Base-by-base conservation (phyloP, 1,140 invertebrate genomes). In the Varroa destructor region DNA sequence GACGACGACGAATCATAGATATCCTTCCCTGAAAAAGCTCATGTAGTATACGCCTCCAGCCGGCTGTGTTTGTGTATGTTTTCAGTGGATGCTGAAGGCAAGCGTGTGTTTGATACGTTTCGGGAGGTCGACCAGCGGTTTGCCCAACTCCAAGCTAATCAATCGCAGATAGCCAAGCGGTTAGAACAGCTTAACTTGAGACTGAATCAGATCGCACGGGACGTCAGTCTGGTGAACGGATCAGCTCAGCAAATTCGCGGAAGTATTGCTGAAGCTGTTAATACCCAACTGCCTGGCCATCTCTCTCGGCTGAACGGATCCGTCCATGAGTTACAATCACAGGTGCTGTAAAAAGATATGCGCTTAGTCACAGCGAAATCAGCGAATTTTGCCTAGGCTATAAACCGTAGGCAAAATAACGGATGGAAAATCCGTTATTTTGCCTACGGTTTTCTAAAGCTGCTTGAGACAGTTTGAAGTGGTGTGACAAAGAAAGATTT, bases 31-130 rank as follows among this genome's bases (percentile, higher is more conserved):
- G 25, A 25, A 25, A 25, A 25, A 25, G 25, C 25, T 25, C 25
- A 25, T 25, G 25, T 25, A 25, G 25, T 25, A 25, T 25, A 25
- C 25, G 25, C 25, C 25, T 25, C 25, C 25, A 25, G 25, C 8
- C 8, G 46, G 46, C 46, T 51, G 46, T 51, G 46, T 51, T 51
- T 51, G 46, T 51, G 46, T 8, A 8, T 67, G 14, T 67, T 40
- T 40, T 2, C 46, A 67, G 61, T 40, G 12, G 61, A 67, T 67
- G 61, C 36, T 8, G 61, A 67, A 67, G 61, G 61, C 12, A 67
- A 67, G 61, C 61, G 46, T 8, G 46, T 67, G 10, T 37, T 37
- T 12, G 61, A 67, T 3, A 36, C 61, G 10, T 12, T 67, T 3
- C 61, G 61, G 3, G 37, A 67, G 40, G 46, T 67, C 12, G 61